These are phyloP conservation scores for Exocentrus adspersus DNA, from an alignment of 2,888 invertebrate genomes.

Conservation along the genomic window DNA sequence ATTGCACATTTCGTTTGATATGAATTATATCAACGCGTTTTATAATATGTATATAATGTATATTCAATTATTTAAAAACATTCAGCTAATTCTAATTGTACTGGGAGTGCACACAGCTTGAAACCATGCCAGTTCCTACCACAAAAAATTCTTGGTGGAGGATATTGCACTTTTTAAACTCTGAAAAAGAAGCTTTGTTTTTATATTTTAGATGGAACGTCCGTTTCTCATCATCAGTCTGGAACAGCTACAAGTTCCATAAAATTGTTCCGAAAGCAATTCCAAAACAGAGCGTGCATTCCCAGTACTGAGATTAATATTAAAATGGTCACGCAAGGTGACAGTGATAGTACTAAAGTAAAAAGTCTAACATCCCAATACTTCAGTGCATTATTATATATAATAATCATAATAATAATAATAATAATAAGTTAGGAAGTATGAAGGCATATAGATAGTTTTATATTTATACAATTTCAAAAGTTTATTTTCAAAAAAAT, in stretches of 20 bases:
- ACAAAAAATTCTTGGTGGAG: constrained; percentile 21
- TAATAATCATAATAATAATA: constrained; percentile 58
- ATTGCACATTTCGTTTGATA: constrained; percentile 65
- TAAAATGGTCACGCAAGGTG: constrained; percentile 61
- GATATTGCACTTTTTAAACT: constrained; percentile 2
- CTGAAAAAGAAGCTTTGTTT: too few relatives aligned
- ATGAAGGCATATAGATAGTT: constrained; percentile 66
- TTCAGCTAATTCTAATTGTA: constrained; percentile 62
- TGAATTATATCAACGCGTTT: constrained; percentile 64
- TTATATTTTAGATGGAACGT: too few relatives aligned
- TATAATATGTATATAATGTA: constrained; percentile 64
- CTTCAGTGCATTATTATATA: constrained; percentile 65
- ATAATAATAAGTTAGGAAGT: constrained; percentile 64
- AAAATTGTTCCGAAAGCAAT: background rate
- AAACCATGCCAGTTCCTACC: constrained; percentile 27
- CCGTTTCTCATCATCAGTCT: too few relatives aligned
- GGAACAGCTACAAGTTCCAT: too few relatives aligned
- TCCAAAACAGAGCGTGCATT: constrained; percentile 37
- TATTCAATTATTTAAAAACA: constrained; percentile 65
- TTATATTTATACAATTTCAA: constrained; percentile 61
- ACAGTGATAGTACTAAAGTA: constrained; percentile 65
- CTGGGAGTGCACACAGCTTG: constrained; percentile 53
- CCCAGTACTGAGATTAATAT: constrained; percentile 62
- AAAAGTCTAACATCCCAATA: constrained; percentile 65
- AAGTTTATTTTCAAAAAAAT: constrained; percentile 55